Conservation (phyloP, 2,888 invertebrate species). For the Cephus rjabovi region DNA sequence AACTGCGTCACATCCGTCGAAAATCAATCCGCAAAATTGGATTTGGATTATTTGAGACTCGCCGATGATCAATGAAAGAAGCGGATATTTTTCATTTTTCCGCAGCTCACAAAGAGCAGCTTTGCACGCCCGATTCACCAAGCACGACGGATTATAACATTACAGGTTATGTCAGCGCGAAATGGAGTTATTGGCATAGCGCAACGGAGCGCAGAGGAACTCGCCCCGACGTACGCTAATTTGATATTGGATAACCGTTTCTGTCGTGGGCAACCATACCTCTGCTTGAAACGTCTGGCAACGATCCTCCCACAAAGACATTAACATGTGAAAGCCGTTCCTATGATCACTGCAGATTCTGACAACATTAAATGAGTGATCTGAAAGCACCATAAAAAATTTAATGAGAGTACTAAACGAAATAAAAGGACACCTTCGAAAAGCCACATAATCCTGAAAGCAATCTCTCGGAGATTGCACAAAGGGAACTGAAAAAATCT, state of each 20-base stretch:
- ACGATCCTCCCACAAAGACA: conserved; percentile 10
- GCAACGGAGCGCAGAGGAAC: conserved; percentile 26
- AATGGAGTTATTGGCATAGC: conserved; percentile 5
- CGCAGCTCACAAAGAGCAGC: conserved; percentile 1
- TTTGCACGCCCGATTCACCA: background rate
- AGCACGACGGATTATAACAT: conserved; percentile 31
- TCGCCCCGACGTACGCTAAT: conserved; percentile 39
- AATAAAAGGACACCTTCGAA: too few species aligned
- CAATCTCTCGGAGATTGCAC: too few species aligned
- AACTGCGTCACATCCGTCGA: background rate
- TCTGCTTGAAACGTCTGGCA: conserved; percentile 1
- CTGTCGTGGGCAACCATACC: conserved; percentile 14
- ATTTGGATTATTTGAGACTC: background rate
- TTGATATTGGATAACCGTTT: conserved; percentile 40
- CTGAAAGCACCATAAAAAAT: too few species aligned
- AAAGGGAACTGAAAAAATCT: too few species aligned
- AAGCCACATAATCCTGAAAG: too few species aligned
- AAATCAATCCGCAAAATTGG: conserved; percentile 7
- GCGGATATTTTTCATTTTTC: conserved; percentile 11
- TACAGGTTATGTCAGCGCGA: conserved; percentile 18
- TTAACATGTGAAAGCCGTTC: conserved; percentile 16
- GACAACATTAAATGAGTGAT: too few species aligned
- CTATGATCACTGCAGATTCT: too few species aligned
- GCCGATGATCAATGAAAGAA: background rate
- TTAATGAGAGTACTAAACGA: background rate